Evolutionary conservation across 2,113 vertebrate species (phyloP), one percentile per base, ranked within the genome.

Genomic region (Mungos mungo): DNA sequence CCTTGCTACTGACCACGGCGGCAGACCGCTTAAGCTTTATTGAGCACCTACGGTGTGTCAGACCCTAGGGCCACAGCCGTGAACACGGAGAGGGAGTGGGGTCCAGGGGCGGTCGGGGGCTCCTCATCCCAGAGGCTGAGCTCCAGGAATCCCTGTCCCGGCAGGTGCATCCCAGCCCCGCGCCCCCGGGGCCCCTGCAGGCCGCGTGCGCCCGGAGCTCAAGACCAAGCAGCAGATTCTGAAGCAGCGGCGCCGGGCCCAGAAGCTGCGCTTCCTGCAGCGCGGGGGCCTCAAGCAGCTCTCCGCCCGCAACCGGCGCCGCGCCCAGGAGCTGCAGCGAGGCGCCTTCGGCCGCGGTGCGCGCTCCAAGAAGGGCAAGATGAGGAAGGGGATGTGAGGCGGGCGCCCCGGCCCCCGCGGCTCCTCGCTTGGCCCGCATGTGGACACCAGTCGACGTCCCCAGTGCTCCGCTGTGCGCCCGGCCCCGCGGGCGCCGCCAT

Each of bases 201-300:
- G 98, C 33, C 98, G 4, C 2, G 95, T 98, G 10, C 99, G 98
- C 95, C 99, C 99, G 0, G 99, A 99, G 98, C 99, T 99, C 89
- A 99, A 98, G 98, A 99, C 96, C 69, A 99, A 98, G 47, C 98
- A 99, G 45, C 99, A 99, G 98, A 99, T 99, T 98, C 98, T 99
- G 90, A 99, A 99, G 98, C 98, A 99, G 98, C 99, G 99, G 79
- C 99, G 99, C 95, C 98, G 97, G 6, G 80, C 88, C 0, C 98
- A 99, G 94, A 99, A 99, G 98, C 98, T 99, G 87, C 98, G 98
- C 41, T 99, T 99, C 98, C 98, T 99, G 95, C 99, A 99, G 98
- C 97, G 98, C 0, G 99, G 99, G 0, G 99, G 99, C 60, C 89
- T 99, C 90, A 99, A 99, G 97, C 99, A 99, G 50, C 95, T 99